These are phyloP conservation scores for Clarias magur DNA, from an alignment of 2,113 vertebrate species.

Conservation along the genomic window DNA sequence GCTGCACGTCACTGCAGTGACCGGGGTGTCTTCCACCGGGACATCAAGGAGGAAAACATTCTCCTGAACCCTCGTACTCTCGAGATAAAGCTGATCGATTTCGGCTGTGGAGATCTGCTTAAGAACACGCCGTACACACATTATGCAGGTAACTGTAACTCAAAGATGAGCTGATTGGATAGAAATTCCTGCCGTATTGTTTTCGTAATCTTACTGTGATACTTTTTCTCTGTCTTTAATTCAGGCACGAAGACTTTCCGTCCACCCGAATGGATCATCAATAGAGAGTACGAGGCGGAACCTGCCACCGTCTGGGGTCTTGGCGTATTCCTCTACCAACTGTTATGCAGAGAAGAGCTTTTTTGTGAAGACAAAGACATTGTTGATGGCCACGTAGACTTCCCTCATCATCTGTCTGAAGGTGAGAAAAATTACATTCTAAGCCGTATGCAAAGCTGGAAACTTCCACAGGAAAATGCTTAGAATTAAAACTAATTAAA, in stretches of 20 bases:
- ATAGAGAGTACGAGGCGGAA: background rate
- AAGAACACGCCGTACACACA: background rate
- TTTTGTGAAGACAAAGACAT: background rate
- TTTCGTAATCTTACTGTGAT: background rate
- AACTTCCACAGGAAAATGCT: too few relatives aligned
- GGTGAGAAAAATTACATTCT: background rate
- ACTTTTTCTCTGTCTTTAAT: background rate
- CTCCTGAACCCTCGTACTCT: constrained; percentile 61
- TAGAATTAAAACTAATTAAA: too few relatives aligned
- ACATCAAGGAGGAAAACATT: constrained; percentile 12
- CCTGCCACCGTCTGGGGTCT: constrained; percentile 7
- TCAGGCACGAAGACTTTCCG: background rate
- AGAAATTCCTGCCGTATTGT: background rate
- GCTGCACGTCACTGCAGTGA: constrained; percentile 58
- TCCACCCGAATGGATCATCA: background rate
- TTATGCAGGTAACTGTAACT: background rate
- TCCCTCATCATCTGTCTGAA: background rate
- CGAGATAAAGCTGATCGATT: constrained; percentile 66
- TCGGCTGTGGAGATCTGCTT: constrained; percentile 57
- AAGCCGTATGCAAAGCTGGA: background rate
- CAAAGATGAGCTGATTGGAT: background rate
- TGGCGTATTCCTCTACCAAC: background rate
- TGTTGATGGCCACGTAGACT: background rate
- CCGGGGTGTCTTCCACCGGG: constrained; percentile 59
- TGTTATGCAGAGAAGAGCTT: background rate